Base-by-base conservation (phyloP, 2,797 vertebrate genomes). In the Pogonophryne albipinna region DNA sequence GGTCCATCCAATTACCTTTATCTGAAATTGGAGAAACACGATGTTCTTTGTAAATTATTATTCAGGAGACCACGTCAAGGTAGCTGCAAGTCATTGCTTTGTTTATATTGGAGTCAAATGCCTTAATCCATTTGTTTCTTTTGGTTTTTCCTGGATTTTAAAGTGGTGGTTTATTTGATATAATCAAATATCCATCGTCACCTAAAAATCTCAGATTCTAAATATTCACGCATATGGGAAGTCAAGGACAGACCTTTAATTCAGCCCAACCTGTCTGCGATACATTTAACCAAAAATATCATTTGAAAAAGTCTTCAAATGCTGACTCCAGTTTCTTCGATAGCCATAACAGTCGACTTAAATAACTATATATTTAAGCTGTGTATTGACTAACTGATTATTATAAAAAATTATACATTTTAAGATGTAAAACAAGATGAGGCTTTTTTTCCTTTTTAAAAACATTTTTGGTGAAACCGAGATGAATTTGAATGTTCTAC, bases 1-100 rank as follows among this genome's bases (percentile, higher is more conserved):
- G 46, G 66, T 74, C 69, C 42, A 31, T 74, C 71, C 78, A 85
- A 86, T 90, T 89, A 86, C 65, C 63, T 76, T 78, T 73, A 80
- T 87, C 85, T 77, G 52, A 78, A 85, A 83, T 72, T 17, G 61
- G 67, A 61, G 65, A 55, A 68, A 58, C 56, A 15, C 53, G 4
- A 75, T 61, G 66, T 76, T 17, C 68, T 75, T 84, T 38, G 34
- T 38, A 38, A 38, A 38, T 38, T 78, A 63, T 53, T 67, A 78
- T 78, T 77, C 67, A 78, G 73, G 23, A 72, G 71, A 59, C 38
- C 11, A 3, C 34, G 57, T 78, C 45, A 1, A 56, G 76, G 47
- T 60, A 5, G 71, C 66, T 53, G 62, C 60, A 60, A 49, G 59
- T 46, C 34, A 23, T 42, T 57, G 34, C n/a, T 52, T 47, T 13